Percentiles rank a stretch among this genome's conserved stretches.
Evolutionary conservation across 1,140 invertebrate species (phyloP).

Genomic region (Danaus plexippus): DNA sequence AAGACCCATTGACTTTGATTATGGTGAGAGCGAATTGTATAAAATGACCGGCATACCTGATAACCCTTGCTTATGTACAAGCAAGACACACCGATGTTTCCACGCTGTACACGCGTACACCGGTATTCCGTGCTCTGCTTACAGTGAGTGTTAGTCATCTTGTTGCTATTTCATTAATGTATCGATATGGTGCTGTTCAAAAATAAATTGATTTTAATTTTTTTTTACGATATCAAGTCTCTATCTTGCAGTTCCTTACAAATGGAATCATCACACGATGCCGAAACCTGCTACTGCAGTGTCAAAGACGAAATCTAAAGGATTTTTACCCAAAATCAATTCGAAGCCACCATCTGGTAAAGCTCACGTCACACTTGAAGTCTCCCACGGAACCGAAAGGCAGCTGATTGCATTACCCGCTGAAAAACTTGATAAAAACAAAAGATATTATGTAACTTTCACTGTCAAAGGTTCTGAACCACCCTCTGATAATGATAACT

Average conservation of each 20-base stretch:
- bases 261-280: slow-evolving; percentile 81
- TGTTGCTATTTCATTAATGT: neutral
- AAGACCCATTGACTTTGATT: slow-evolving; percentile 68
- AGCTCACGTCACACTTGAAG: slow-evolving; percentile 79
- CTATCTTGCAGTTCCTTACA: slow-evolving; percentile 76
- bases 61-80: slow-evolving; percentile 81
- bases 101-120: slow-evolving; percentile 93
- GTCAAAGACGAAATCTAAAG: slow-evolving; percentile 46
- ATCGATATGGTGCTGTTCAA: no score
- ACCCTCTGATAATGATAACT: slow-evolving; percentile 63
- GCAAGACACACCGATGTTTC: slow-evolving; percentile 88
- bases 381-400: slow-evolving; percentile 84
- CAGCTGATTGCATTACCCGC: slow-evolving; percentile 88
- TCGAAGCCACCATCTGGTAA: slow-evolving; percentile 62
- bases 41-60: slow-evolving; percentile 68
- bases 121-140: slow-evolving; percentile 87
- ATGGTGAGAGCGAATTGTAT: slow-evolving; percentile 64
- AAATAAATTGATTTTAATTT: no score
- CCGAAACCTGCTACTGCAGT: slow-evolving; percentile 73
- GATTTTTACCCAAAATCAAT: slow-evolving; percentile 75
- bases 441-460: slow-evolving; percentile 91
- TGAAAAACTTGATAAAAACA: slow-evolving; percentile 87
- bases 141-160: slow-evolving; percentile 76
- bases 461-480: slow-evolving; percentile 81
- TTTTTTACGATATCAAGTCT: neutral